Evolutionary conservation across 2,113 vertebrate species (phyloP).

Genomic region (Sinocyclocheilus maitianheensis): DNA sequence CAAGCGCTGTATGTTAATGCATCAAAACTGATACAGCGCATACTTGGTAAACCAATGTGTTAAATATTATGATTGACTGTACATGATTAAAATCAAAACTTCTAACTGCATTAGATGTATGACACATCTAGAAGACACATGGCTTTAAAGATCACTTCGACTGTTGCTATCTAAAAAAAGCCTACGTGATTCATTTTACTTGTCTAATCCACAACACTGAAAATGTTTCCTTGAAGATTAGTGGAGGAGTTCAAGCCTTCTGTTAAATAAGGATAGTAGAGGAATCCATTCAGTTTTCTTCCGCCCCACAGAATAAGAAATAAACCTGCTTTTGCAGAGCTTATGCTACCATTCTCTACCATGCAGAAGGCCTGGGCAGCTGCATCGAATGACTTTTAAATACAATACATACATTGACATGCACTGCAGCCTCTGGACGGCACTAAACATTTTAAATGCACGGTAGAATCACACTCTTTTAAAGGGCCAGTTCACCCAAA

Average conservation of each 20-base stretch:
- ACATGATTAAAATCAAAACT: neutral
- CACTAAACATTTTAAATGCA: constrained; percentile 45
- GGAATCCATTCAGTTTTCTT: constrained; percentile 26
- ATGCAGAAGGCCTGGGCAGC: constrained; percentile 50
- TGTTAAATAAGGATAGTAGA: neutral
- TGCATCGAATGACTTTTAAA: constrained; percentile 58
- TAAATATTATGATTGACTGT: neutral
- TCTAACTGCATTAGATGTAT: neutral
- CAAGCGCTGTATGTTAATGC: neutral
- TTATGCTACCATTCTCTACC: constrained; percentile 44
- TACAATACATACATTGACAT: constrained; percentile 56
- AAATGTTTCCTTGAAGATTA: neutral
- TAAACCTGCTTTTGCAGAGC: constrained; percentile 38
- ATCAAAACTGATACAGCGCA: neutral
- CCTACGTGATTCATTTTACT: constrained; percentile 31
- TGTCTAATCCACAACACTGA: constrained; percentile 41
- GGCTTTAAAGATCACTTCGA: constrained; percentile 37
- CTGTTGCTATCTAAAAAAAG: constrained; percentile 22
- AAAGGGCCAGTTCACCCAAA: neutral
- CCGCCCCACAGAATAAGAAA: constrained; percentile 29
- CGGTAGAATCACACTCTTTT: constrained; percentile 29
- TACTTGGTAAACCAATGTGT: neutral
- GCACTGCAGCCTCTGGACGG: constrained; percentile 49
- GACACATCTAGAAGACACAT: constrained; percentile 28
- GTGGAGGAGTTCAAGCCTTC: constrained; percentile 20